phyloP scores from a whole-genome alignment of 53 echinoderm and acorn worm genomes.

The Luidia sarsii region DNA sequence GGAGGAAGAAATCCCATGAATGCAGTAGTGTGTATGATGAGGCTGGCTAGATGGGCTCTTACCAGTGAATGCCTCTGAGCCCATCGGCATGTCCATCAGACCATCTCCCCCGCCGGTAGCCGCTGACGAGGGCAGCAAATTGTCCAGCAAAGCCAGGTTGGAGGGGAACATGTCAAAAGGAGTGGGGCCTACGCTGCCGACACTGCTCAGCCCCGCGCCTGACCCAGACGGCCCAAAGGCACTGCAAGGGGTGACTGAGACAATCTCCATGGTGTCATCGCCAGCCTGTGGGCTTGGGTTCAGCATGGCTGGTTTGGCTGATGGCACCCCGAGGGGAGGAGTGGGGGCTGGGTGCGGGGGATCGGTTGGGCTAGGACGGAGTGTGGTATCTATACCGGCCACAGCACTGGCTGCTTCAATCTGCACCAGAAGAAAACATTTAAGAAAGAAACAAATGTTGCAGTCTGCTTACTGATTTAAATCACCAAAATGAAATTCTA shows the following conservation, averaged over 20 bases:
- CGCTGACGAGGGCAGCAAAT: constrained; percentile 69
- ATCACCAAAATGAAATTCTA: too few species aligned
- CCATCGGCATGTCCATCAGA: constrained; percentile 39
- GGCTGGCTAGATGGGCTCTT: too few species aligned
- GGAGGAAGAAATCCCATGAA: too few species aligned
- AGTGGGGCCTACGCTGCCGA: background rate
- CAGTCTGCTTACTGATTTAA: too few species aligned
- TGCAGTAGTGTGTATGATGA: too few species aligned
- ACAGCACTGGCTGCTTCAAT: constrained; percentile 54
- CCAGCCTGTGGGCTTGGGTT: constrained; percentile 50
- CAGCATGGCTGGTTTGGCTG: constrained; percentile 32
- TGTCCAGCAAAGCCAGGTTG: constrained; percentile 65
- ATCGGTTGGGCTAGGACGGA: constrained; percentile 26
- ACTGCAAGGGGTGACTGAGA: constrained; percentile 10
- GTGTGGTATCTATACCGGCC: constrained; percentile 36
- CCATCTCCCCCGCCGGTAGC: constrained; percentile 32
- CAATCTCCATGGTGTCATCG: constrained; percentile 46
- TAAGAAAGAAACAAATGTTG: too few species aligned
- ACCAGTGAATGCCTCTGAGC: constrained; percentile 44
- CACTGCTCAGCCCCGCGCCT: background rate
- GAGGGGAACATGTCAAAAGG: constrained; percentile 67
- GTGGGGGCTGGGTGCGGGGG: constrained; percentile 21
- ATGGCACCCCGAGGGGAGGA: constrained; percentile 35
- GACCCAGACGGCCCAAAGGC: background rate
- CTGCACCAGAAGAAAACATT: background rate